Base-by-base conservation (phyloP, 2,113 vertebrate genomes). In the Saguinus midas region DNA sequence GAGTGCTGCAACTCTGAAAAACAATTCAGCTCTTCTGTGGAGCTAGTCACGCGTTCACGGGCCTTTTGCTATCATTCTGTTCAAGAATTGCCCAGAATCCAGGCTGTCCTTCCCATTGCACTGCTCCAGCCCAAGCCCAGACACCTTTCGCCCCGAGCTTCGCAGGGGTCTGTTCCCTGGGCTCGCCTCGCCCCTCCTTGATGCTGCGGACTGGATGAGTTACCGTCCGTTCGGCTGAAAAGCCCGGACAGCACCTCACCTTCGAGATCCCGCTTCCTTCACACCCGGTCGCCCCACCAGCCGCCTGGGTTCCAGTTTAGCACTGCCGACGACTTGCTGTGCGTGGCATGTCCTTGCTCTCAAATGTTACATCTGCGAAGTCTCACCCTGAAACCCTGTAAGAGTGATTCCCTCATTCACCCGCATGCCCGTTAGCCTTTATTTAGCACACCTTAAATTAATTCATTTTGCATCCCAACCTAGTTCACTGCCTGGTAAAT, bases 331-430 rank as follows among this genome's bases (percentile, higher is more conserved):
- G 58, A 91, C 73, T 86, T 87, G 58, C 48, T 86, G n/a, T 87
- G 68, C 93, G 68, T 37, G 73, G 16, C 83, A 23, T 96, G 90
- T n/a, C 87, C 93, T 91, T 93, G 81, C 64, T 94, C 43, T 92
- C 93, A 93, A 97, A 93, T 93, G 87, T 93, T 90, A 92, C 89
- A 89, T 81, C 68, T 72, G 6, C 45, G 91, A 96, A 96, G 83
- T 80, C 82, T 95, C 93, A 87, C 70, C 68, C 80, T 96, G 94
- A 90, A 87, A 75, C 80, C 84, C 64, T 64, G 75, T 93, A 94
- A 91, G 88, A 95, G 94, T 23, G n/a, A 87, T 37, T 86, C 66
- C 64, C 76, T 58, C 84, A 85, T 90, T 96, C 37, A 91, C 76
- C 66, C 84, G 72, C 81, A 18, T 92, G 76, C 84, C 64, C 81